Evolutionary conservation across 1,140 invertebrate species (phyloP).

Genomic region (Drosophila ohnishii): DNA sequence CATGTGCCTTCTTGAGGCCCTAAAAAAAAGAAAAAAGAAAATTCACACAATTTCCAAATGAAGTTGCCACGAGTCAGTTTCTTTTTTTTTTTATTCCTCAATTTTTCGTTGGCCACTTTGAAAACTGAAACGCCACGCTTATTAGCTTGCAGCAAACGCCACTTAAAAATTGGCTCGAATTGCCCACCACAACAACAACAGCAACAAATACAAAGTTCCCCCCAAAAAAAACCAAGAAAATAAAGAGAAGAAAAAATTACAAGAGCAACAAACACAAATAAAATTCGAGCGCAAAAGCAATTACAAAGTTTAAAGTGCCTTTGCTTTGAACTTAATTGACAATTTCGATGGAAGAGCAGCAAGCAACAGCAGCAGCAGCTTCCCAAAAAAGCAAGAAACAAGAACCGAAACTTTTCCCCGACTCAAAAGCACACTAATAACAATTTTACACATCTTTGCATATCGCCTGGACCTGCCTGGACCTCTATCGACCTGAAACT

Average conservation of each 20-base stretch:
- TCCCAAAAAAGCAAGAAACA: slow-evolving; percentile 18
- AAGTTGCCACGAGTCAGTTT: slow-evolving; percentile 42
- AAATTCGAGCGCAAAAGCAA: slow-evolving; percentile 77
- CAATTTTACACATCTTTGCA: slow-evolving; percentile 45
- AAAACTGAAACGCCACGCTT: slow-evolving; percentile 71
- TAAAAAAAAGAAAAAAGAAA: background rate
- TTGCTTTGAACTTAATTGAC: slow-evolving; percentile 78
- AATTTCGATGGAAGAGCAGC: slow-evolving; percentile 53
- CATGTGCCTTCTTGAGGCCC: slow-evolving; percentile 1
- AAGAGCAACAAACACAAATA: slow-evolving; percentile 63
- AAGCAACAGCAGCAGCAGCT: slow-evolving; percentile 16
- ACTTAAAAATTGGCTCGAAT: slow-evolving; percentile 69
- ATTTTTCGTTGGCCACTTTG: slow-evolving; percentile 47
- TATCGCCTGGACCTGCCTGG: slow-evolving; percentile 5
- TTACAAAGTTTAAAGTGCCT: slow-evolving; percentile 81
- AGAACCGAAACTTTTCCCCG: slow-evolving; percentile 35
- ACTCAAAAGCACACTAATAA: slow-evolving; percentile 18
- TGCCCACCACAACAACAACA: slow-evolving; percentile 40
- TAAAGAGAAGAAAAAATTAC: slow-evolving; percentile 18
- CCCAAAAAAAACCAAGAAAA: background rate
- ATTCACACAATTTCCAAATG: background rate
- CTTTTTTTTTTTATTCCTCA: slow-evolving; percentile 33
- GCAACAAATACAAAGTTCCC: slow-evolving; percentile 17
- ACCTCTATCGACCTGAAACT: background rate
- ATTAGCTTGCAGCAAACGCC: slow-evolving; percentile 69